Percentiles rank a stretch among this genome's conserved stretches.
These are phyloP conservation scores for Andrena bucephala DNA, from an alignment of 2,888 invertebrate genomes.

Conservation along the genomic window DNA sequence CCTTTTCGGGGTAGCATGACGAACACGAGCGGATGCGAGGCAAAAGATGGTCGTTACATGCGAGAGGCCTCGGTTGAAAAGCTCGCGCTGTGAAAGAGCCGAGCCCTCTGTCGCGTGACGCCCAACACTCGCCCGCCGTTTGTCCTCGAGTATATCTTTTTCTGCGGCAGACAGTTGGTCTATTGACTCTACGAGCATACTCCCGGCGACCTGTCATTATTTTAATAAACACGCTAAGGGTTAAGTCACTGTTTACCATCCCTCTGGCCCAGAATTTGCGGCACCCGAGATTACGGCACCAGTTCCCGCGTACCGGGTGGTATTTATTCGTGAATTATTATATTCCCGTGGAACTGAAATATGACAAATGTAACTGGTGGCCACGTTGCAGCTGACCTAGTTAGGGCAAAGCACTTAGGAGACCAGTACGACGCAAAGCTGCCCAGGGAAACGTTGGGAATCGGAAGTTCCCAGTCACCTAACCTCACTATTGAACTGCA, in stretches of 20 bases:
- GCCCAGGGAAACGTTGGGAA: background rate
- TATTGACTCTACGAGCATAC: slow-evolving; percentile 20
- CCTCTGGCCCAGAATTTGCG: background rate
- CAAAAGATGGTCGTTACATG: slow-evolving; percentile 53
- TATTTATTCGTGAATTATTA: slow-evolving; percentile 7
- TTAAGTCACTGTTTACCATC: background rate
- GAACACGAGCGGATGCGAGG: slow-evolving; percentile 56
- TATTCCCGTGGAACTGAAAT: background rate
- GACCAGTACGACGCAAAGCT: slow-evolving; percentile 1
- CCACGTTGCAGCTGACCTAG: background rate
- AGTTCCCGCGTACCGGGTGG: background rate
- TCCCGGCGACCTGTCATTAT: slow-evolving; percentile 23
- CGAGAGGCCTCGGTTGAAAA: slow-evolving; percentile 29
- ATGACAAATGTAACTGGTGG: slow-evolving; percentile 2
- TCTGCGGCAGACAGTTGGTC: background rate
- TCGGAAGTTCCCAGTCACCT: background rate
- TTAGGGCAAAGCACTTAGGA: background rate
- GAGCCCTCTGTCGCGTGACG: slow-evolving; percentile 28
- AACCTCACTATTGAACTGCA: background rate
- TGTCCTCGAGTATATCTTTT: slow-evolving; percentile 20
- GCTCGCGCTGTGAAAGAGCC: slow-evolving; percentile 35
- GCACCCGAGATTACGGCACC: background rate
- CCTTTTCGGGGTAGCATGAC: slow-evolving; percentile 54
- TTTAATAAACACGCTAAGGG: slow-evolving; percentile 41
- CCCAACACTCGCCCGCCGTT: slow-evolving; percentile 8